Conservation (phyloP, 2,888 invertebrate species). For the Pristionchus entomophagus region DNA sequence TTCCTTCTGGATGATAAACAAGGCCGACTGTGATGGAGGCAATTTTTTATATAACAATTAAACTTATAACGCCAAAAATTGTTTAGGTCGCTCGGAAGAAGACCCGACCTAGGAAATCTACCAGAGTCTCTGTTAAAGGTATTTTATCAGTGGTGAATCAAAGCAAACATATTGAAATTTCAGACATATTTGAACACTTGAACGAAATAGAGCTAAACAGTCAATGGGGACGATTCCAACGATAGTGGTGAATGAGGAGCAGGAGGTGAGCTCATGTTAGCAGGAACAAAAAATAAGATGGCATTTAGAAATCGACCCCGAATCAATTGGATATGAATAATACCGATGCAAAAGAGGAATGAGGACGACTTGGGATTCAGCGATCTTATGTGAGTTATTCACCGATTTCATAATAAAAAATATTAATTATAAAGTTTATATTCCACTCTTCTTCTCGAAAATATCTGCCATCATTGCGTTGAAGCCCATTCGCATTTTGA, state of each 20-base stretch:
- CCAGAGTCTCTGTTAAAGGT: not conserved
- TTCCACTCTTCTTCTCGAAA: conserved; percentile 16
- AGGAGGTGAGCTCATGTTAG: too few relatives aligned
- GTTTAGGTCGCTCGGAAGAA: not conserved
- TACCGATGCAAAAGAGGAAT: not conserved
- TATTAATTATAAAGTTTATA: not conserved
- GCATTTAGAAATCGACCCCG: too few relatives aligned
- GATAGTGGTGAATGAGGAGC: not conserved
- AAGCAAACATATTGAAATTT: not conserved
- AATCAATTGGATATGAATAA: too few relatives aligned
- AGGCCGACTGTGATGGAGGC: not conserved
- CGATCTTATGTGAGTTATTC: not conserved
- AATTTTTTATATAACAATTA: not conserved
- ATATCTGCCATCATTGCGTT: not conserved
- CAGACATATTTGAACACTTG: not conserved
- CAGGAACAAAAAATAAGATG: too few relatives aligned
- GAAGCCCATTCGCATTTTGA: conserved; percentile 14
- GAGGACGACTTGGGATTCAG: not conserved
- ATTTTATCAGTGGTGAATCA: not conserved
- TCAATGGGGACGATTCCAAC: not conserved
- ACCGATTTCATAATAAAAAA: not conserved
- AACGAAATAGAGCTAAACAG: not conserved
- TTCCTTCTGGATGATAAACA: conserved; percentile 28
- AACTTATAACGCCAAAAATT: not conserved
- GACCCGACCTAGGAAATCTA: not conserved